These are phyloP conservation scores for Dinomys branickii DNA, from an alignment of 2,113 vertebrate genomes.

Conservation along the genomic window DNA sequence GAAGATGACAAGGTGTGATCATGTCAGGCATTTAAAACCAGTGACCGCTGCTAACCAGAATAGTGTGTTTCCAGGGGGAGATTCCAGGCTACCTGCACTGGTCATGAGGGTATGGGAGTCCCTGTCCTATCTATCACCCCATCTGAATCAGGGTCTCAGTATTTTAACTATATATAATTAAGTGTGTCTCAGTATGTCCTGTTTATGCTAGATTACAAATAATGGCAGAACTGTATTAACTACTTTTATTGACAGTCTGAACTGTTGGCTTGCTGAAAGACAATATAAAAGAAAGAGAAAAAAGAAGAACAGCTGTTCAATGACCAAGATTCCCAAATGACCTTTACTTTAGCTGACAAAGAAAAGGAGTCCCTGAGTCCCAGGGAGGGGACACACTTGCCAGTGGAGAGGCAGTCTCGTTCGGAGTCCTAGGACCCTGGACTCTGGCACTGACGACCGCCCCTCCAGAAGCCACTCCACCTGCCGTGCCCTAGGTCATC, in stretches of 20 bases:
- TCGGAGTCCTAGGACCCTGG: neutral
- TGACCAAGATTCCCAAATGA: neutral
- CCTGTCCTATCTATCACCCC: neutral
- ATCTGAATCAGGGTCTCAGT: neutral
- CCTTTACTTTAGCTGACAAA: neutral
- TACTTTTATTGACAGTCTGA: neutral
- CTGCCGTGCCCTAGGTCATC: neutral
- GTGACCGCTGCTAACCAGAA: neutral
- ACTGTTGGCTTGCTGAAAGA: neutral
- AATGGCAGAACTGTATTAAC: neutral
- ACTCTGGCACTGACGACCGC: neutral
- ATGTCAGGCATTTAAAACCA: neutral
- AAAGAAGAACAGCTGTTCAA: neutral
- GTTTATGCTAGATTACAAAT: neutral
- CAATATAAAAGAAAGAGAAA: neutral
- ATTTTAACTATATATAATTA: neutral
- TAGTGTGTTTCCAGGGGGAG: neutral
- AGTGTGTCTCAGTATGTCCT: neutral
- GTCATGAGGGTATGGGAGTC: neutral
- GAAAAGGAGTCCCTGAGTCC: neutral
- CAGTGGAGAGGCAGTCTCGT: neutral
- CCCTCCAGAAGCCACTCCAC: neutral
- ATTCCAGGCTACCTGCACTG: neutral
- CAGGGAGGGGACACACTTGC: neutral
- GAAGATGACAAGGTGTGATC: neutral